Percentiles rank a stretch among this genome's conserved stretches.
Evolutionary conservation across 2,888 invertebrate genomes (phyloP).

Genomic region (Agriopis aurantiaria): DNA sequence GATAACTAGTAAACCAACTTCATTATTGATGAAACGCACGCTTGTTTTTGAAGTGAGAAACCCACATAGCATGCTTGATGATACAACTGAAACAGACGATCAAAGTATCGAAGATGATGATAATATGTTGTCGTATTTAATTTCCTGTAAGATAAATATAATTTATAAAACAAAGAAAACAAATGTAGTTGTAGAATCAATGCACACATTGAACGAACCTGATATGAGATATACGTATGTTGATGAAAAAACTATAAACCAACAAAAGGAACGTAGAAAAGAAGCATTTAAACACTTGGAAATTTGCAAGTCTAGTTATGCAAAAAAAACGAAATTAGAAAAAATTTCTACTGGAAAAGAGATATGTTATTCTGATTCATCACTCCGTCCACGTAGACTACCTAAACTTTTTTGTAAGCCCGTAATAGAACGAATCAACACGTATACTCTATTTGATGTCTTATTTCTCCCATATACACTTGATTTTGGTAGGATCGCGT

Average conservation of each 20-base stretch:
- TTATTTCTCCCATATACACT: conserved; percentile 62
- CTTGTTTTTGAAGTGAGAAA: conserved; percentile 70
- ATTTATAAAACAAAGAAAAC: conserved; percentile 55
- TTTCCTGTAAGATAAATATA: conserved; percentile 62
- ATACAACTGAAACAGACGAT: conserved; percentile 20
- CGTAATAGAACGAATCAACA: conserved; percentile 48
- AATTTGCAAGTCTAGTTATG: conserved; percentile 54
- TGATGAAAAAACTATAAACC: conserved; percentile 57
- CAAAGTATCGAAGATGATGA: conserved; percentile 53
- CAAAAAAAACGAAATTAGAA: conserved; percentile 52
- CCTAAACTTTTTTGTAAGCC: conserved; percentile 61
- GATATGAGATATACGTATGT: conserved; percentile 66
- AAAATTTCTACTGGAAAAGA: conserved; percentile 58
- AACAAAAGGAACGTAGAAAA: conserved; percentile 53
- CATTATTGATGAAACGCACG: conserved; percentile 59
- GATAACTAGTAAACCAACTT: conserved; percentile 66
- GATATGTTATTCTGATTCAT: conserved; percentile 52
- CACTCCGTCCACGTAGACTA: conserved; percentile 39
- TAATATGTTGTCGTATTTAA: conserved; percentile 59
- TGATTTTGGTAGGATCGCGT: conserved; percentile 72
- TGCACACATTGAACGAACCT: conserved; percentile 69
- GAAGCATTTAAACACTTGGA: conserved; percentile 59
- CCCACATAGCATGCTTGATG: conserved; percentile 54
- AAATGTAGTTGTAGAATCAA: conserved; percentile 61
- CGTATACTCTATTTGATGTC: conserved; percentile 67